These are phyloP conservation scores for Odontesthes bonariensis DNA, from an alignment of 2,113 vertebrate species.

Conservation along the genomic window DNA sequence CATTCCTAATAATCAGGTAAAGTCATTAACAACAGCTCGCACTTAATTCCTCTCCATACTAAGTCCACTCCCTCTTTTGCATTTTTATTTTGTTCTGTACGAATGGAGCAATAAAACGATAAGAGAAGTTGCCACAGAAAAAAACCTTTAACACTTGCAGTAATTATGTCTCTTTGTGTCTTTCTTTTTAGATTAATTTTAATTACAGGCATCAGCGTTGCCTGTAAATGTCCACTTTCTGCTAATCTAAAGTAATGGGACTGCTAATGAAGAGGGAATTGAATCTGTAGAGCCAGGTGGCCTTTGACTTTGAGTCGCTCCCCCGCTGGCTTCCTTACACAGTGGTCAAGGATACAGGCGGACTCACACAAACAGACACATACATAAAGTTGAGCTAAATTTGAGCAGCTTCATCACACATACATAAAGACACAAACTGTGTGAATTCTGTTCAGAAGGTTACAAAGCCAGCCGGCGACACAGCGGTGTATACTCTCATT, in stretches of 20 bases:
- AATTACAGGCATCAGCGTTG: conserved; percentile 76
- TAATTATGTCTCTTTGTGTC: conserved; percentile 82
- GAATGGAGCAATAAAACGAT: conserved; percentile 76
- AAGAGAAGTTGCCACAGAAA: conserved; percentile 78
- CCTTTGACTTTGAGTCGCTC: conserved; percentile 59
- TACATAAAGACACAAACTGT: background rate
- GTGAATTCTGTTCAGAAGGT: background rate
- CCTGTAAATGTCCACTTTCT: conserved; percentile 78
- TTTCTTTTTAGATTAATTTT: conserved; percentile 80
- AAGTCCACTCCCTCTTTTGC: conserved; percentile 68
- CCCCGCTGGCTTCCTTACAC: conserved; percentile 57
- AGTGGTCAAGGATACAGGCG: conserved; percentile 71
- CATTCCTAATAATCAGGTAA: conserved; percentile 80
- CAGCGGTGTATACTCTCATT: background rate
- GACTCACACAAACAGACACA: conserved; percentile 39
- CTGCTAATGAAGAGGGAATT: conserved; percentile 79
- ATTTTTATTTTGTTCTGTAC: conserved; percentile 71
- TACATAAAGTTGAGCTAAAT: background rate
- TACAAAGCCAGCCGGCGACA: background rate
- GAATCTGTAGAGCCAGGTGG: conserved; percentile 65
- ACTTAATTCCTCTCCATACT: conserved; percentile 67
- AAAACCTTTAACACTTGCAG: conserved; percentile 76
- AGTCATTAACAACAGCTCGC: conserved; percentile 77
- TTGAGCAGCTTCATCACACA: background rate
- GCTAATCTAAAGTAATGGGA: conserved; percentile 80